A percentile compares a stretch with the other conserved stretches of the same genome.
These are phyloP conservation scores for Acrocephalus kingi DNA, from an alignment of 2,113 vertebrate genomes.

Conservation along the genomic window DNA sequence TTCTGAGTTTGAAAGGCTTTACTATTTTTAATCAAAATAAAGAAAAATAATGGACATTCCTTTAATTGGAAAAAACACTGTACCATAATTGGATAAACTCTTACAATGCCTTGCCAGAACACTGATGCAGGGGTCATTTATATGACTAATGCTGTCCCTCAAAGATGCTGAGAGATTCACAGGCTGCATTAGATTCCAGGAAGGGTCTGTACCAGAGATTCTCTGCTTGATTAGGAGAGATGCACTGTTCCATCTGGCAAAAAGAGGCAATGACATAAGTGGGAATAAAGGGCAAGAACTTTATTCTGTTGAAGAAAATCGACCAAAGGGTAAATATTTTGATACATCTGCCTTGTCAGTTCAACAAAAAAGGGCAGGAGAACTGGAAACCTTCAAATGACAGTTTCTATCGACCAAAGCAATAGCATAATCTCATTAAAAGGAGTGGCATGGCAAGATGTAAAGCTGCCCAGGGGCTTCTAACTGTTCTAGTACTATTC, in stretches of 20 bases:
- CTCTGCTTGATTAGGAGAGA: neutral
- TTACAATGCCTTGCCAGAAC: neutral
- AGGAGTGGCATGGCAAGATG: neutral
- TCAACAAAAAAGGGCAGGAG: neutral
- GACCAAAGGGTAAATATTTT: neutral
- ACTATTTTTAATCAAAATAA: neutral
- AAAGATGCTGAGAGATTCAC: neutral
- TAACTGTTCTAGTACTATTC: neutral
- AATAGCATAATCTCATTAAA: constrained; percentile 31
- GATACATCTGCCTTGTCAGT: neutral
- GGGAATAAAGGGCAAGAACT: neutral
- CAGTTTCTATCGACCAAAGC: neutral
- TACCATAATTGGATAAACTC: neutral
- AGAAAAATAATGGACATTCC: neutral
- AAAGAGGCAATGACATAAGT: neutral
- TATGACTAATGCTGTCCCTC: neutral
- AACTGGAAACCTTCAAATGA: neutral
- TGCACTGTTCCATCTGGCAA: neutral
- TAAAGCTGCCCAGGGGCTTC: constrained; percentile 28
- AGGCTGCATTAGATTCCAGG: neutral
- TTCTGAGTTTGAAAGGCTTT: neutral
- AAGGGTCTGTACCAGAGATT: neutral
- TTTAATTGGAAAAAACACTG: neutral
- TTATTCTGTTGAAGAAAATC: neutral
- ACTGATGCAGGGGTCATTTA: neutral